Evolutionary conservation across 2,888 invertebrate genomes (phyloP).

Genomic region (Lasioglossum calceatum): DNA sequence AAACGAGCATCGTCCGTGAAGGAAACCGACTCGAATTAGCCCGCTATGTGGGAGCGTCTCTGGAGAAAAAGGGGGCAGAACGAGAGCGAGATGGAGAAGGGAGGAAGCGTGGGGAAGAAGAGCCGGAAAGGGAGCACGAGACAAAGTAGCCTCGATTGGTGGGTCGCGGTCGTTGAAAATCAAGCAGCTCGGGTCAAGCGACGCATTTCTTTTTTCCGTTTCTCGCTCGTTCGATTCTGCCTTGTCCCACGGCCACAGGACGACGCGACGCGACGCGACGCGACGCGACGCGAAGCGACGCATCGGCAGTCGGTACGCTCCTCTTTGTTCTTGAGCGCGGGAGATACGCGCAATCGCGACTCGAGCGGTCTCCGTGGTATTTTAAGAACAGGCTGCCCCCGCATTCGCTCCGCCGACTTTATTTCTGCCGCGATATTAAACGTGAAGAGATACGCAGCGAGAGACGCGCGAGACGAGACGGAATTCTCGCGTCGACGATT

Average conservation of each 20-base stretch:
- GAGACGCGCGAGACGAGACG: not conserved
- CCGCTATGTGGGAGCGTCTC: slow-evolving; percentile 36
- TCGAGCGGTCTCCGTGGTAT: slow-evolving; percentile 59
- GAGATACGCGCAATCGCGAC: slow-evolving; percentile 63
- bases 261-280: not conserved
- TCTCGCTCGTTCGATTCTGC: not conserved
- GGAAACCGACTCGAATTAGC: slow-evolving; percentile 29
- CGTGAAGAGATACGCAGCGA: not conserved
- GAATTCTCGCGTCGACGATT: not conserved
- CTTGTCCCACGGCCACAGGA: not conserved
- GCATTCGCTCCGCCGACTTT: slow-evolving; percentile 63
- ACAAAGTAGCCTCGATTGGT: slow-evolving; percentile 46
- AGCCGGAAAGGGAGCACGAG: slow-evolving; percentile 22
- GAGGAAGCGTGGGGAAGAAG: not conserved
- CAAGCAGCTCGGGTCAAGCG: slow-evolving; percentile 40
- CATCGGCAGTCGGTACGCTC: not conserved
- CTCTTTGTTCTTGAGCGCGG: slow-evolving; percentile 58
- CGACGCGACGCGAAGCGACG: no score
- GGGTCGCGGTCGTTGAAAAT: slow-evolving; percentile 47
- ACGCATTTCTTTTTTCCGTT: slow-evolving; percentile 5
- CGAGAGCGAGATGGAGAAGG: not conserved
- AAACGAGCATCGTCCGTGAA: slow-evolving; percentile 43
- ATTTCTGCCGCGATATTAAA: slow-evolving; percentile 54
- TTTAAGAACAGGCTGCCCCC: slow-evolving; percentile 67
- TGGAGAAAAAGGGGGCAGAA: not conserved